These are phyloP conservation scores for Vesta saturnalis DNA, from an alignment of 2,888 invertebrate genomes.

Conservation along the genomic window DNA sequence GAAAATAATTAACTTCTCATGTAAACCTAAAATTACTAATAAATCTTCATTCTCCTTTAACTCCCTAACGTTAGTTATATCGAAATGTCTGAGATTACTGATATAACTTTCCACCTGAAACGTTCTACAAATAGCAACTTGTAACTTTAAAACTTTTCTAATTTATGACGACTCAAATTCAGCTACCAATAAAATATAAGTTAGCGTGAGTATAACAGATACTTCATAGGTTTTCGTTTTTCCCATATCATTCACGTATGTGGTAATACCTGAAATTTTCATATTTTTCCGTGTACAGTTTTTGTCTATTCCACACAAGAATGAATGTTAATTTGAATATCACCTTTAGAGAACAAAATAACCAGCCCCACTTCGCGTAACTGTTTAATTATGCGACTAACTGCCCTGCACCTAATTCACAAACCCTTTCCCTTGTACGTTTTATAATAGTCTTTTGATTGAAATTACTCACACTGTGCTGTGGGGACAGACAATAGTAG, in stretches of 20 bases:
- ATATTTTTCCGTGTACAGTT: too few species aligned
- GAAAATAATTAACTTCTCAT: conserved; percentile 11
- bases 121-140: conserved; percentile 32
- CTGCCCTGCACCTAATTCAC: not conserved
- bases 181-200: conserved; percentile 24
- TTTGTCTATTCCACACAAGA: too few species aligned
- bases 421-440: not conserved
- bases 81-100: conserved; percentile 27
- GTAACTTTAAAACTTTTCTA: conserved; percentile 30
- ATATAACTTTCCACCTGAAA: conserved; percentile 32
- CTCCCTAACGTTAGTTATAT: conserved; percentile 27
- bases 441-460: not conserved
- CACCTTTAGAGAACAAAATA: too few species aligned
- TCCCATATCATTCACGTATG: not conserved
- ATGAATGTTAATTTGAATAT: too few species aligned
- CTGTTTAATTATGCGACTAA: not conserved
- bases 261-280: too few species aligned
- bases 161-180: conserved; percentile 32
- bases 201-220: not conserved
- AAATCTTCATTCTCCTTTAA: conserved; percentile 28
- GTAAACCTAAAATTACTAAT: conserved; percentile 21
- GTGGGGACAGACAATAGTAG: too few species aligned
- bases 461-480: not conserved
- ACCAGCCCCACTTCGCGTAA: not conserved
- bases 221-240: not conserved